Evolutionary conservation across 2,113 vertebrate species (phyloP).

Genomic region (Pampusana beccarii): DNA sequence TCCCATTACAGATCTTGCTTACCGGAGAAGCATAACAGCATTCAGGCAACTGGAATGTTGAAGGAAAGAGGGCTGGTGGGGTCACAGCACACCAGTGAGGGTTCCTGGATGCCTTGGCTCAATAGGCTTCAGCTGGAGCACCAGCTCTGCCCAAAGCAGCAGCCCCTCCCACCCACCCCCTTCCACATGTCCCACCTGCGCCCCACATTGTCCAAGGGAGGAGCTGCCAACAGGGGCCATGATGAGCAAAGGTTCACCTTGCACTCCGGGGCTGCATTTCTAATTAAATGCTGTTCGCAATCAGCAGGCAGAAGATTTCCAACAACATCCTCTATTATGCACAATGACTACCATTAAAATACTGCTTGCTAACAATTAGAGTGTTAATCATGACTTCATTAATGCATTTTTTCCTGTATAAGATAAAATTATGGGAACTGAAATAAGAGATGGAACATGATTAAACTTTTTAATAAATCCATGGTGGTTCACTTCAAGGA

Average conservation of each 20-base stretch:
- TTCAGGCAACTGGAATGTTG: background rate
- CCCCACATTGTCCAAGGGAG: background rate
- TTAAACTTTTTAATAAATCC: background rate
- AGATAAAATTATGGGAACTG: background rate
- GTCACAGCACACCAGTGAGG: background rate
- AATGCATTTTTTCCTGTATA: background rate
- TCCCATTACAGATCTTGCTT: background rate
- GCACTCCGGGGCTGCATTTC: background rate
- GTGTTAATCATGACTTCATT: background rate
- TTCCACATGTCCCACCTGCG: background rate
- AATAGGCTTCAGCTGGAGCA: background rate
- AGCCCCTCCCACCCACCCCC: background rate
- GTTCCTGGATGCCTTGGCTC: background rate
- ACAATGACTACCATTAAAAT: background rate
- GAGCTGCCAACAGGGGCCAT: background rate
- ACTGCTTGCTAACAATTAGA: background rate
- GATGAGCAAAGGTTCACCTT: background rate
- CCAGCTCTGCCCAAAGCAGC: background rate
- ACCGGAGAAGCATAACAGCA: rapidly evolving
- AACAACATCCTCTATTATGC: background rate
- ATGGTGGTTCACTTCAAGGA: background rate
- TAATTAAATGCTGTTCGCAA: background rate
- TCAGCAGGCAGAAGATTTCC: background rate
- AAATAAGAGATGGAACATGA: background rate
- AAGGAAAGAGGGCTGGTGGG: background rate